These are phyloP conservation scores for Hydrolagus colliei DNA, from an alignment of 2,797 vertebrate genomes.

Conservation along the genomic window DNA sequence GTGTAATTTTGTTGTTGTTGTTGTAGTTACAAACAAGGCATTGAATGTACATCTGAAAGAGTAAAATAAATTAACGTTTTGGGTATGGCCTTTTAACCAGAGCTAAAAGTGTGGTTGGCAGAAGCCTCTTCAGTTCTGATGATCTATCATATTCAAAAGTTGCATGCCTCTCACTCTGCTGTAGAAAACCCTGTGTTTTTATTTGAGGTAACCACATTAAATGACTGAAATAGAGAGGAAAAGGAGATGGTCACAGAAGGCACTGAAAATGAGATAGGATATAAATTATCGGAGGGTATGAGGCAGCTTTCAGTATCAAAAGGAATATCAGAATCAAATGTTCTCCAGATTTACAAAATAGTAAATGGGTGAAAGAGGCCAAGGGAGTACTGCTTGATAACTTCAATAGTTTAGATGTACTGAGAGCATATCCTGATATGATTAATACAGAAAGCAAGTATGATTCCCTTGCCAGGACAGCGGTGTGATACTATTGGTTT, in stretches of 20 bases:
- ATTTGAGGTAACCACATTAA: neutral
- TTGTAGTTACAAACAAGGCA: too few relatives aligned
- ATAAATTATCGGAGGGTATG: neutral
- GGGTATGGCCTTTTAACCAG: too few relatives aligned
- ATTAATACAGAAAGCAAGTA: neutral
- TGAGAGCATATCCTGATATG: neutral
- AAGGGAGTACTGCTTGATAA: neutral
- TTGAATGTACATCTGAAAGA: too few relatives aligned
- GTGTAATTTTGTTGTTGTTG: too few relatives aligned
- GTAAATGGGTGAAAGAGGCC: too few relatives aligned
- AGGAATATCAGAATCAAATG: neutral
- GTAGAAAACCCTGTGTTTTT: too few relatives aligned
- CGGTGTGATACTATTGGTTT: neutral
- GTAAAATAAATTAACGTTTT: too few relatives aligned
- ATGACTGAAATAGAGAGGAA: neutral
- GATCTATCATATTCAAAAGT: too few relatives aligned
- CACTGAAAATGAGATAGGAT: neutral
- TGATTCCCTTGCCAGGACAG: neutral
- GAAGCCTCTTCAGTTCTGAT: too few relatives aligned
- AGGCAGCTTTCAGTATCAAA: neutral
- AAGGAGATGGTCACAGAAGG: neutral
- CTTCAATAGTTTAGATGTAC: neutral
- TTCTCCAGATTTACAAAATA: neutral
- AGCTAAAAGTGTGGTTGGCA: too few relatives aligned
- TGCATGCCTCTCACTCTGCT: too few relatives aligned